Conservation (phyloP, 1,140 invertebrate species). For the Linepithema humile region DNA sequence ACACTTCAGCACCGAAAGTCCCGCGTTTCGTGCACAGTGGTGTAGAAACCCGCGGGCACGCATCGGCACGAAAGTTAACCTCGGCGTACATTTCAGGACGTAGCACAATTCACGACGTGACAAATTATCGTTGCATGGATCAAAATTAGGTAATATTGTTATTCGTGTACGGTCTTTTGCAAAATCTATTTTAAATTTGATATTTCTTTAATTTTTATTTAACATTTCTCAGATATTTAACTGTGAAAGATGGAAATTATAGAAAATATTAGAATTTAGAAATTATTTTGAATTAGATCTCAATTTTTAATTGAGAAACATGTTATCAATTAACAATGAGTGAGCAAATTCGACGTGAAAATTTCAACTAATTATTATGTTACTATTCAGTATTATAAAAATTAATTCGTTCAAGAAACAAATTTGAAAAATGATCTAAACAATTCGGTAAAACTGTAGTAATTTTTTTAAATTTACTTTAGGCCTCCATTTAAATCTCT, state of each 20-base stretch:
- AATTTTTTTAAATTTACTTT: no score
- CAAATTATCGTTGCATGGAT: not conserved
- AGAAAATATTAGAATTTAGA: no score
- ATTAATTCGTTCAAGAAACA: no score
- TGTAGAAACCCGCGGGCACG: constrained; percentile 64
- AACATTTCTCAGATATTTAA: no score
- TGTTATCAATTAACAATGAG: no score
- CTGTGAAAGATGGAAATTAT: no score
- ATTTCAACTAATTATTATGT: no score
- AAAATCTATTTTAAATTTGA: not conserved
- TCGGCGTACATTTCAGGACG: not conserved
- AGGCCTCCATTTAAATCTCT: not conserved
- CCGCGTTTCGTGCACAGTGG: constrained; percentile 70
- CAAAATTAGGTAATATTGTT: not conserved
- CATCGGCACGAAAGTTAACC: not conserved
- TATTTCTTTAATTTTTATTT: not conserved
- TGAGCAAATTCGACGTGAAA: no score
- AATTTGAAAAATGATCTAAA: no score
- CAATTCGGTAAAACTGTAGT: not conserved
- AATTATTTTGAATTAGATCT: no score
- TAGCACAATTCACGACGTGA: not conserved
- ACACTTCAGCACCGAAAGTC: constrained; percentile 80
- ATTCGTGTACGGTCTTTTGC: not conserved
- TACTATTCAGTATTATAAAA: no score
- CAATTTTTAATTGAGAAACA: no score